Base-by-base conservation (phyloP, 1,140 invertebrate genomes). In the Aphaenogaster floridana region DNA sequence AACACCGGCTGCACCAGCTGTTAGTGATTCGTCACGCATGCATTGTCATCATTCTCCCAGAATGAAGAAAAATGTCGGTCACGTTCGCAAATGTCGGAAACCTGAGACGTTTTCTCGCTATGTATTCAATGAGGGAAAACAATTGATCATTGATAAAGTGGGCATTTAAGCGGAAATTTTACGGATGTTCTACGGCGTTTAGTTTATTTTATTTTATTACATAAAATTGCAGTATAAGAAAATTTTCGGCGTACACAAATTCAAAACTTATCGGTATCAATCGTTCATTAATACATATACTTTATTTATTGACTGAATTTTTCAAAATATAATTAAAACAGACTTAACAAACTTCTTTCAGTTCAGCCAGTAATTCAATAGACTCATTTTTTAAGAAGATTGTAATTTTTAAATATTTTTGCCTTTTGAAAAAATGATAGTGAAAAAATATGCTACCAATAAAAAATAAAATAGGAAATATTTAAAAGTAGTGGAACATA, bases 21-120 rank as follows among this genome's bases (percentile, higher is more conserved):
- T 57, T 74, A 36, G 80, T 45, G 54, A 84, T 84, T 84, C 80
- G 69, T 84, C 80, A 84, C 80, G 80, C 69, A 9, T 76, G 42
- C 80, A 76, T 84, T 76, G 69, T 76, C 80, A 84, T 74, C 69
- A 63, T 84, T 84, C 54, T 71, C 34, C 8, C 28, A 59, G 42
- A 84, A 76, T 8, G 45, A 84, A 76, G 80, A 84, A 17, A 59
- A 48, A 84, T 76, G 34, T 63, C n/a, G 57, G 69, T 76, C 80
- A 84, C 69, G 54, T 84, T 74, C 42, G n/a, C n/a, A 28, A 61
- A 63, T 63, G 34, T 39, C 28, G 54, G 45, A 39, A 28, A 57
- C 45, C 42, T 48, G 13, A 84, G 36, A 84, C 13, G 21, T 63
- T 76, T 84, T 76, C 54, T 45, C 21, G 28, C 54, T 63, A 50